These are phyloP conservation scores for Crotalus tigris DNA, from an alignment of 2,113 vertebrate species.

Conservation along the genomic window DNA sequence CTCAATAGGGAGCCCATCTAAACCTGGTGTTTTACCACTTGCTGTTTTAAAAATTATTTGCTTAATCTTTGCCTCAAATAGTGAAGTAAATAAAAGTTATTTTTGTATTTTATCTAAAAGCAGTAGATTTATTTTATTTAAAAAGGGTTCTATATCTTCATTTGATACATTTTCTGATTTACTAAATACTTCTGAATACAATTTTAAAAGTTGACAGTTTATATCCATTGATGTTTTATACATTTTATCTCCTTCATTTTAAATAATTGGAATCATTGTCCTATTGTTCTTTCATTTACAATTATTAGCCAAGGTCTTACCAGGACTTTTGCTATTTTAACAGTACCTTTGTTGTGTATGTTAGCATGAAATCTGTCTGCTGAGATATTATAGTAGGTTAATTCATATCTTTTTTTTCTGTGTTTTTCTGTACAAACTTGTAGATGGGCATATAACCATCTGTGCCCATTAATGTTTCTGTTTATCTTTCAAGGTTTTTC, in stretches of 20 bases:
- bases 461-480: neutral
- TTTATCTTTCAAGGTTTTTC: neutral
- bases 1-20: neutral
- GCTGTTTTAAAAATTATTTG: neutral
- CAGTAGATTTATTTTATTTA: neutral
- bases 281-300: neutral
- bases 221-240: neutral
- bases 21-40: neutral
- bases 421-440: neutral
- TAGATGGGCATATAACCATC: neutral
- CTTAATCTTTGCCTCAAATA: neutral
- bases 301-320: neutral
- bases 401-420: neutral
- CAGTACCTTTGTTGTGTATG: neutral
- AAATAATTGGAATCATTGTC: neutral
- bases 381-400: neutral
- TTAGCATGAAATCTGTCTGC: neutral
- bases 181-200: neutral
- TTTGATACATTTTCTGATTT: neutral
- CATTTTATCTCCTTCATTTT: neutral
- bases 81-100: neutral
- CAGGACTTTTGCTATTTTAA: neutral
- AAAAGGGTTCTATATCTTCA: neutral
- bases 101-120: neutral
- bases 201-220: neutral